A percentile compares a stretch with the other conserved stretches of the same genome.
These are phyloP conservation scores for Fulica atra DNA, from an alignment of 2,113 vertebrate species.

Conservation along the genomic window DNA sequence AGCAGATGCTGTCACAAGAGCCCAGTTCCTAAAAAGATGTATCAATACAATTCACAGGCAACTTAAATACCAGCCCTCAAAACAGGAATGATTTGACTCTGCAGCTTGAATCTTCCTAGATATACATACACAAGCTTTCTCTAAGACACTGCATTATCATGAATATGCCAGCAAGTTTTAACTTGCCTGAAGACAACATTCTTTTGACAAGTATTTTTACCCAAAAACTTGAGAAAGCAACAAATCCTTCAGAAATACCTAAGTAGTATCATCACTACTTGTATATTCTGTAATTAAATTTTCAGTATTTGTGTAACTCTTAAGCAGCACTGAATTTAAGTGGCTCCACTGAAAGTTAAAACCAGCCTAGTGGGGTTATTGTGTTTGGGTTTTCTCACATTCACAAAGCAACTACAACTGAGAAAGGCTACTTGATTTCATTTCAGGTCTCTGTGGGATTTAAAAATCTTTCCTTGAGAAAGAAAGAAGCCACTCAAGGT, in stretches of 20 bases:
- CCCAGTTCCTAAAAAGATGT: neutral
- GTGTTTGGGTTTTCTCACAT: neutral
- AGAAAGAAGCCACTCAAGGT: neutral
- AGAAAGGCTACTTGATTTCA: neutral
- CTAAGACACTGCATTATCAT: neutral
- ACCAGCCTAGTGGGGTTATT: neutral
- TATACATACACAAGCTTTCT: neutral
- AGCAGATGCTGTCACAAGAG: neutral
- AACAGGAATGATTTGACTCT: neutral
- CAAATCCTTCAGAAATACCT: neutral
- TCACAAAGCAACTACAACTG: neutral
- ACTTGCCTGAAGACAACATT: slow-evolving; percentile 1
- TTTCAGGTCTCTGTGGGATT: neutral
- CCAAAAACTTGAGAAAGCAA: neutral
- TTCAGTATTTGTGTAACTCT: neutral
- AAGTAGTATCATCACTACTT: neutral
- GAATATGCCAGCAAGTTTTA: neutral
- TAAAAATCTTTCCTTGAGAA: neutral
- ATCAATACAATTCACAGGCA: neutral
- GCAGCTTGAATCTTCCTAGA: neutral
- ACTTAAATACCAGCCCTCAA: neutral
- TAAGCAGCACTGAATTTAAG: neutral
- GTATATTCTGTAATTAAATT: neutral
- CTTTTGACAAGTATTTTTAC: neutral
- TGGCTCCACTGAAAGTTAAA: neutral